Evolutionary conservation across 1,140 invertebrate species (phyloP).

Genomic region (Octopus bimaculoides): DNA sequence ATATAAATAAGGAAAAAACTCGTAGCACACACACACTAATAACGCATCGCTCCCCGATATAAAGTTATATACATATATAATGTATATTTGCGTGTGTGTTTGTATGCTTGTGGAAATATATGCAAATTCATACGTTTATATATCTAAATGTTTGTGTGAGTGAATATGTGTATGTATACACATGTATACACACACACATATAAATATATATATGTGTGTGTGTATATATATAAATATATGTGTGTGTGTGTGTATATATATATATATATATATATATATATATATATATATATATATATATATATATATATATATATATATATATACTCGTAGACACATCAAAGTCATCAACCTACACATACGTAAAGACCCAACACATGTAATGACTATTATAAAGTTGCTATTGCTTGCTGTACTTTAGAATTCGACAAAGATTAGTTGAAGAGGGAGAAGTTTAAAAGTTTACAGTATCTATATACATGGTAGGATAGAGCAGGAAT

Average conservation of each 20-base stretch:
- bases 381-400: too few species aligned
- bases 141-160: neutral
- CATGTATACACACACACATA: neutral
- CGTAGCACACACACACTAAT: too few species aligned
- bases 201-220: neutral
- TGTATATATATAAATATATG: neutral
- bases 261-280: neutral
- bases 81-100: neutral
- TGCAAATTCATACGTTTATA: neutral
- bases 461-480: too few species aligned
- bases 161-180: neutral
- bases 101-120: neutral
- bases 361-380: too few species aligned
- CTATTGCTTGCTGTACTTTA: too few species aligned
- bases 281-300: slow-evolving; percentile 1
- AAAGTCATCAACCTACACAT: too few species aligned
- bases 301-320: neutral
- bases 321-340: too few species aligned
- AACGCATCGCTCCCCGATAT: too few species aligned
- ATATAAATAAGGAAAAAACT: too few species aligned
- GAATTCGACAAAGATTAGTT: too few species aligned
- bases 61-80: neutral
- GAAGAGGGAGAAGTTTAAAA: too few species aligned
- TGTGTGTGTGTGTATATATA: neutral
- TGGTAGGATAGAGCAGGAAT: too few species aligned